phyloP scores from a whole-genome alignment of 2,113 vertebrate genomes.

The Sakesphorus luctuosus region DNA sequence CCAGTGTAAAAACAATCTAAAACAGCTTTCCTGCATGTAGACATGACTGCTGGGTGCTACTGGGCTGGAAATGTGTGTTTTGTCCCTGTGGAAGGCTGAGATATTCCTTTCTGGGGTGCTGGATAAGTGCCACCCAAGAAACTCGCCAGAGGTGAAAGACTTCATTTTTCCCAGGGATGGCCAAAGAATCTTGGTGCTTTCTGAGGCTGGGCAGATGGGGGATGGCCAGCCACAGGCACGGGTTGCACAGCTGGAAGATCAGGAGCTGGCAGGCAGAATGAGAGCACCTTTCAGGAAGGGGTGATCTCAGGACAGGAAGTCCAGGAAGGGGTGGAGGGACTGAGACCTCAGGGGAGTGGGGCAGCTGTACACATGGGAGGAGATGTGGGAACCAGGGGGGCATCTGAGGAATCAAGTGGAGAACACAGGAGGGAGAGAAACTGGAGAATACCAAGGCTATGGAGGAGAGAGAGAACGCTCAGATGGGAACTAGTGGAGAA shows the following conservation, averaged over 20 bases:
- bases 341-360: background rate
- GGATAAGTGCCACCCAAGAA: background rate
- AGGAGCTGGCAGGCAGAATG: background rate
- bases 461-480: background rate
- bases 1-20: background rate
- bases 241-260: background rate
- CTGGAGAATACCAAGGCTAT: background rate
- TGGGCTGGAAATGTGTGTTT: background rate
- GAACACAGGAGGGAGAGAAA: background rate
- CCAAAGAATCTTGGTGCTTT: background rate
- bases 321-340: background rate
- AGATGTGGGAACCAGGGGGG: background rate
- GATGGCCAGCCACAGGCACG: background rate
- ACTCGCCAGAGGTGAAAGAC: background rate
- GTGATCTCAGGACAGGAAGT: background rate
- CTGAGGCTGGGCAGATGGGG: background rate
- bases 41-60: background rate
- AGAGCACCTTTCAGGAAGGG: background rate
- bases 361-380: background rate
- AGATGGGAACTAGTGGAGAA: background rate
- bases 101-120: background rate
- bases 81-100: background rate
- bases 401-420: background rate
- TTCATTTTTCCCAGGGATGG: background rate
- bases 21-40: background rate